Base-by-base conservation (phyloP, 2,113 vertebrate genomes). In the Panurus biarmicus region DNA sequence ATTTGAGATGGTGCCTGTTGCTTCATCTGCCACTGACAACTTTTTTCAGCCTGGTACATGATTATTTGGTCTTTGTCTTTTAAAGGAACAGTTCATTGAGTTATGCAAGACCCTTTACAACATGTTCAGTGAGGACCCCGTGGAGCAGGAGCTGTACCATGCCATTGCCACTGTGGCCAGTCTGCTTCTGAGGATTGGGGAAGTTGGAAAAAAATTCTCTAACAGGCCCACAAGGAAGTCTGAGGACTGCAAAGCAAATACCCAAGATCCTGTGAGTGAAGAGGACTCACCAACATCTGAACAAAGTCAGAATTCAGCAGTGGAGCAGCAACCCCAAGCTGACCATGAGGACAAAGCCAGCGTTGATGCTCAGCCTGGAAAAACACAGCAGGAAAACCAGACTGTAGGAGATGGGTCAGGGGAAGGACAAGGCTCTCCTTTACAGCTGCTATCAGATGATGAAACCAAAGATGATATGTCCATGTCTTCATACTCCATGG, bases 51-150 rank as follows among this genome's bases (percentile, higher is more conserved):
- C 51, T 77, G 29, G 60, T 57, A 21, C 26, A 11, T 76, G 74
- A 33, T 70, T 47, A 42, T 66, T 79, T 57, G 25, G 9, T 76
- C 38, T 94, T 89, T 96, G 31, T 92, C 67, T 94, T 73, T 92
- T 96, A 51, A 94, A 99, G 99, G 99, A 99, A 70, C 99, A 99
- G 82, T 99, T 99, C 94, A 99, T 99, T 17, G 99, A 99, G 97
- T 92, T 99, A 36, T 99, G 99, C 96, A 99, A 99, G 96, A 99
- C 99, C 1, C 98, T 99, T 15, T 99, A 99, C 97, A 99, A 99
- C 97, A 99, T 99, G 99, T 99, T 99, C 97, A 99, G 99, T 1
- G 99, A 99, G 91, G 99, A 99, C 91, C 96, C 98, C 0, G 94
- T 93, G 76, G 99, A 99, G 94, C 99, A 99, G 96, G 98, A 98